Evolutionary conservation across 1,140 invertebrate genomes (phyloP).

Genomic region (Diplogasteroides magnus): DNA sequence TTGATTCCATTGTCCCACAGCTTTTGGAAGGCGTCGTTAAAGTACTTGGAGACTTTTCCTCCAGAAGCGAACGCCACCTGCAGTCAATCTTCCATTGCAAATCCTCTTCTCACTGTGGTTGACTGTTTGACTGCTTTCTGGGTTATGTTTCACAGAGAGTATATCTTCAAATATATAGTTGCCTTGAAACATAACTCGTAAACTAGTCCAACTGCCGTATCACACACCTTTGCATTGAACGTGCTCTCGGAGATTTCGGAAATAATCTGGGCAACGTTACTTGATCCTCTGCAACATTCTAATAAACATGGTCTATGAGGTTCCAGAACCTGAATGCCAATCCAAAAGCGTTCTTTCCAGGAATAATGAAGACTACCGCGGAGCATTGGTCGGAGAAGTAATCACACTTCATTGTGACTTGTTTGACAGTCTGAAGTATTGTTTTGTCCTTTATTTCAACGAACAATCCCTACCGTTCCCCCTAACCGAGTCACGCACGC

Average conservation of each 20-base stretch:
- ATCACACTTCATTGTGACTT: background rate
- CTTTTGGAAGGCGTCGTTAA: background rate
- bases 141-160: too few species aligned
- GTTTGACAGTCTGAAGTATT: background rate
- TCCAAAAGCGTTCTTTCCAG: background rate
- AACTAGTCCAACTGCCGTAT: too few species aligned
- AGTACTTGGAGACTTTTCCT: background rate
- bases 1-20: background rate
- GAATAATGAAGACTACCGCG: background rate
- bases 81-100: too few species aligned
- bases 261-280: background rate
- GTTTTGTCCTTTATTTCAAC: too few species aligned
- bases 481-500: background rate
- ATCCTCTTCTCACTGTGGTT: too few species aligned
- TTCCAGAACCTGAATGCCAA: background rate
- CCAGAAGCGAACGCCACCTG: too few species aligned
- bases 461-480: background rate
- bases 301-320: background rate
- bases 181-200: too few species aligned
- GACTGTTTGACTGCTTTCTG: too few species aligned
- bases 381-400: background rate
- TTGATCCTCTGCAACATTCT: background rate
- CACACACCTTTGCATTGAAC: background rate
- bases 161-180: too few species aligned
- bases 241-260: background rate